These are phyloP conservation scores for Oncorhynchus mykiss DNA, from an alignment of 2,113 vertebrate species.

Conservation along the genomic window DNA sequence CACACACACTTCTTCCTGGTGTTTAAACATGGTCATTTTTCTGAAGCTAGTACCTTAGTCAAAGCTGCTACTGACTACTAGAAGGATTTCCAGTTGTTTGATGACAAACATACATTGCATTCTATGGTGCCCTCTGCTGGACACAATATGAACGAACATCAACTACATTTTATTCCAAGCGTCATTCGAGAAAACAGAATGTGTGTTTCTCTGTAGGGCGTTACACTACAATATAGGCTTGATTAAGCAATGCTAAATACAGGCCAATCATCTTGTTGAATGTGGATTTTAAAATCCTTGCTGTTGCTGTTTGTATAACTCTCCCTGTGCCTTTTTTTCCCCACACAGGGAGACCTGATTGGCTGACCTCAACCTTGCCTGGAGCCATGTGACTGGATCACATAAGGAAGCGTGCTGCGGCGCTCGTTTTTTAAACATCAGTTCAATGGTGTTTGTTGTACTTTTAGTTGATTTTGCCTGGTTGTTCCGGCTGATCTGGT, in stretches of 20 bases:
- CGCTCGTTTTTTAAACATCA: slow-evolving; percentile 80
- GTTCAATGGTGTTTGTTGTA: slow-evolving; percentile 87
- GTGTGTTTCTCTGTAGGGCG: neutral
- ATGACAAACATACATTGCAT: neutral
- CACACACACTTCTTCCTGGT: no score
- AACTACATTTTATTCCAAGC: neutral
- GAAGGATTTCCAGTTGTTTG: neutral
- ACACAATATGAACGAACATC: neutral
- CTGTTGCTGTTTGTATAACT: neutral
- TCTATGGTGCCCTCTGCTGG: slow-evolving; percentile 23
- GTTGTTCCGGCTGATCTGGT: slow-evolving; percentile 66
- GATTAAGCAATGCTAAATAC: neutral
- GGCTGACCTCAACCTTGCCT: slow-evolving; percentile 72
- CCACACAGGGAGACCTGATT: slow-evolving; percentile 73
- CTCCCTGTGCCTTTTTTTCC: slow-evolving; percentile 26
- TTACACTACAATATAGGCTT: neutral
- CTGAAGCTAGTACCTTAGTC: neutral
- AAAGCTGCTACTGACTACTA: no score
- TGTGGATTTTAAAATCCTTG: neutral
- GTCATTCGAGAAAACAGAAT: neutral
- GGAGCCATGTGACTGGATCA: slow-evolving; percentile 87
- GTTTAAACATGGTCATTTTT: no score
- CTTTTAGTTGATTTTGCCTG: slow-evolving; percentile 73
- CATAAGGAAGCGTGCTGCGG: slow-evolving; percentile 71
- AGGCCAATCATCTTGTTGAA: neutral